These are phyloP conservation scores for Drosophila hydei DNA, from an alignment of 1,140 invertebrate genomes.

Conservation along the genomic window DNA sequence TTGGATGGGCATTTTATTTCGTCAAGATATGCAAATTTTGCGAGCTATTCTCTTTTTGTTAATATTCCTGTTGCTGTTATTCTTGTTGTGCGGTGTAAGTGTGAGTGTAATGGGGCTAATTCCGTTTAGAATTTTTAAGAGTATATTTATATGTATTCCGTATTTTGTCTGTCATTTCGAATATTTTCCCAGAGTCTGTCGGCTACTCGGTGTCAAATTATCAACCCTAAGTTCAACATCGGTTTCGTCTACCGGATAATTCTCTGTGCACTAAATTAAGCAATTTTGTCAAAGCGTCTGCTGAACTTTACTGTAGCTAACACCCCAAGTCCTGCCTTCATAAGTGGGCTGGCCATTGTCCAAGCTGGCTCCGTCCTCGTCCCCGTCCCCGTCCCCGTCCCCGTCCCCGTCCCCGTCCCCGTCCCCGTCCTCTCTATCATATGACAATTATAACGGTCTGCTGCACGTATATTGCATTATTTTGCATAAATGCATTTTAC, in stretches of 20 bases:
- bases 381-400: constrained; percentile 24
- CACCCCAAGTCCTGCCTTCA: no score
- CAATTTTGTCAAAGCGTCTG: constrained; percentile 63
- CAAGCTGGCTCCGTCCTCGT: constrained; percentile 32
- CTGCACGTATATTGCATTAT: constrained; percentile 61
- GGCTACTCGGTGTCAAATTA: constrained; percentile 17
- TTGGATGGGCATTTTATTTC: constrained; percentile 12
- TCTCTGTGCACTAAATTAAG: constrained; percentile 76
- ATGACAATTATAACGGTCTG: constrained; percentile 78
- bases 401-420: constrained; percentile 13
- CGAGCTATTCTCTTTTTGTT: not conserved
- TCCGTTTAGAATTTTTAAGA: constrained; percentile 6
- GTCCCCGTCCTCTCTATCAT: constrained; percentile 36
- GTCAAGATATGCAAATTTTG: constrained; percentile 6
- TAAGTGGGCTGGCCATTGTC: constrained; percentile 6
- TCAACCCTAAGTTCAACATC: constrained; percentile 23
- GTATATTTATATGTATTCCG: constrained; percentile 2
- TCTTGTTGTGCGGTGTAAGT: constrained; percentile 1
- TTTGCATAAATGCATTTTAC: constrained; percentile 71
- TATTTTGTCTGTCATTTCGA: constrained; percentile 19
- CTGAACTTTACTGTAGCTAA: constrained; percentile 21
- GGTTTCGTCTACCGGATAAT: constrained; percentile 59
- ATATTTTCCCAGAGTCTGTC: constrained; percentile 5
- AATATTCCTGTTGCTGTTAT: not conserved
- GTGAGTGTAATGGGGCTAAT: not conserved